These are phyloP conservation scores for Aphidoletes aphidimyza DNA, from an alignment of 2,888 invertebrate genomes.

Conservation along the genomic window DNA sequence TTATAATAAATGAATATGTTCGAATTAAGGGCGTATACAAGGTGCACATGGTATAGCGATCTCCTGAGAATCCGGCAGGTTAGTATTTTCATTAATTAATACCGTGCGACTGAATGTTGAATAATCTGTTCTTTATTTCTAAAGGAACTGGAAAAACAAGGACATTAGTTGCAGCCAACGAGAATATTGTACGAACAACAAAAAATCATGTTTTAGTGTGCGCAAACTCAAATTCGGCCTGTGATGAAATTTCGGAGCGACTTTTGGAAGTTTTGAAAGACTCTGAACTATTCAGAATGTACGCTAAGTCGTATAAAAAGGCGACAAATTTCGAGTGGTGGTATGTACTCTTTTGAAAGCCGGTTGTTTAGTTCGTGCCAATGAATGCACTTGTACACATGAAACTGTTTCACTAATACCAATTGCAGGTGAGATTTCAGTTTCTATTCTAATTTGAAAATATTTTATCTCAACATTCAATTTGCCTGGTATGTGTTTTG, in stretches of 20 bases:
- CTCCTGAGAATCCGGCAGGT: constrained; percentile 83
- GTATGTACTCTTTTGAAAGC: constrained; percentile 73
- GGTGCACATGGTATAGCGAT: no score
- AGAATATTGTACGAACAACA: constrained; percentile 69
- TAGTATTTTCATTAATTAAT: no score
- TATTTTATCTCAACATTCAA: no score
- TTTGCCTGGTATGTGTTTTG: no score
- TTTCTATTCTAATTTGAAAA: no score
- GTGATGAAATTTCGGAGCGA: constrained; percentile 73
- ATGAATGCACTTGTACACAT: constrained; percentile 76
- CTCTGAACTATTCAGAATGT: constrained; percentile 67
- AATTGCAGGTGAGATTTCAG: neutral
- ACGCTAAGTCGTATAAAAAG: constrained; percentile 65
- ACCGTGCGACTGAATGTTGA: constrained; percentile 56
- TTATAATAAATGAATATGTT: neutral
- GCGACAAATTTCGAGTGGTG: constrained; percentile 70
- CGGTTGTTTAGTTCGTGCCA: constrained; percentile 61
- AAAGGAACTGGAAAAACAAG: constrained; percentile 75
- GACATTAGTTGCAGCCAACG: constrained; percentile 76
- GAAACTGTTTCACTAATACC: constrained; percentile 76
- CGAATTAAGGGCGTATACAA: neutral
- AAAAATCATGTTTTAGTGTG: constrained; percentile 71
- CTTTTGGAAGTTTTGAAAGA: constrained; percentile 63
- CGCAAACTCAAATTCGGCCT: constrained; percentile 78
- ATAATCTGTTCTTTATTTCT: neutral